These are phyloP conservation scores for Aselliscus stoliczkanus DNA, from an alignment of 2,797 vertebrate species.

Conservation along the genomic window DNA sequence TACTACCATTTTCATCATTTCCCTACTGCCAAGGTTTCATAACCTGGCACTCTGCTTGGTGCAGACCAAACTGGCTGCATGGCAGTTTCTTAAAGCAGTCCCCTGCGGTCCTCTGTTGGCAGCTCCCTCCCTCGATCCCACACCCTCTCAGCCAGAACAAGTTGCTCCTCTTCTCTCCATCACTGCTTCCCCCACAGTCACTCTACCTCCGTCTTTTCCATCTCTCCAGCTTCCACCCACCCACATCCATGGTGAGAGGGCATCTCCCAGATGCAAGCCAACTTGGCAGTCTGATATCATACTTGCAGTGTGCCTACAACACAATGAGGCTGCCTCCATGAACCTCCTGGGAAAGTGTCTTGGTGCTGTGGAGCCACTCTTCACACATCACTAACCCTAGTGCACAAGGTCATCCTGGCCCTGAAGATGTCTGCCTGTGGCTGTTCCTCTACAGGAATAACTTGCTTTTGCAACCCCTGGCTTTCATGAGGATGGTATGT, in stretches of 20 bases:
- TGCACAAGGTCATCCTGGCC: accelerated
- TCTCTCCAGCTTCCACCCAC: neutral
- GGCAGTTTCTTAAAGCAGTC: neutral
- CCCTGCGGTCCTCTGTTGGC: accelerated
- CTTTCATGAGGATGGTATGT: neutral
- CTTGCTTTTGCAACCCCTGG: neutral
- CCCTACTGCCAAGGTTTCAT: neutral
- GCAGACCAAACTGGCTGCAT: neutral
- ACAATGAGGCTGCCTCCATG: neutral
- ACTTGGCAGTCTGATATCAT: neutral
- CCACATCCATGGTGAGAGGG: neutral
- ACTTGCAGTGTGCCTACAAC: accelerated
- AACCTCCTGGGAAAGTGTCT: neutral
- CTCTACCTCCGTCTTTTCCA: accelerated
- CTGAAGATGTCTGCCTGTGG: neutral
- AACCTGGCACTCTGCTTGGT: accelerated
- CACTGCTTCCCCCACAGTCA: accelerated
- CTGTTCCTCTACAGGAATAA: neutral
- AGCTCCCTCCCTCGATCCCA: neutral
- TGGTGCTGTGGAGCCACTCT: neutral
- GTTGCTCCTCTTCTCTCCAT: neutral
- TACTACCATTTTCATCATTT: neutral
- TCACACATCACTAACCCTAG: neutral
- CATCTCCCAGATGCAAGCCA: neutral
- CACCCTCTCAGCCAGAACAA: neutral